Percentiles rank a stretch among this genome's conserved stretches.
Conservation (phyloP, 2,113 vertebrate genomes). For the Maccullochella peelii region DNA sequence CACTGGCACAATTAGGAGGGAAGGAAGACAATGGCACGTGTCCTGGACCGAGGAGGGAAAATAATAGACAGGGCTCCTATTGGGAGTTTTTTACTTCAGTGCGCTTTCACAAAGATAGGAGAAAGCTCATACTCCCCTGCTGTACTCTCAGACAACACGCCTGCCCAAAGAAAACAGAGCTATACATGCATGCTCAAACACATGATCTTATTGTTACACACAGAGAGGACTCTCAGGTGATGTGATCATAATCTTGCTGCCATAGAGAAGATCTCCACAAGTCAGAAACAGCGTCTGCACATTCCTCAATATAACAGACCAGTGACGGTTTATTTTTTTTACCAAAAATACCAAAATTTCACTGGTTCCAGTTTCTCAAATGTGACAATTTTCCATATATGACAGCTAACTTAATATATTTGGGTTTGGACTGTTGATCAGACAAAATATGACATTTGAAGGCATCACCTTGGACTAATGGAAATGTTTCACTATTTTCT, state of each 20-base stretch:
- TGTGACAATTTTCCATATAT: neutral
- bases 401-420: neutral
- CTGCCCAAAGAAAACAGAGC: constrained; percentile 29
- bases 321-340: neutral
- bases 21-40: constrained; percentile 62
- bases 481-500: neutral
- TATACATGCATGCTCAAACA: constrained; percentile 11
- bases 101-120: constrained; percentile 48
- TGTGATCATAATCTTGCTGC: constrained; percentile 3
- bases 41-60: constrained; percentile 41
- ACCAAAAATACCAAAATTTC: neutral
- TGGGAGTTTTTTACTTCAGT: constrained; percentile 59
- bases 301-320: neutral
- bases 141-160: constrained; percentile 24
- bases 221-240: constrained; percentile 22
- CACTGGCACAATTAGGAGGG: constrained; percentile 48
- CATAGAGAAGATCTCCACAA: neutral
- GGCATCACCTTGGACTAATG: too few species aligned
- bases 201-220: neutral
- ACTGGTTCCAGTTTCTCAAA: neutral
- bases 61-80: constrained; percentile 44
- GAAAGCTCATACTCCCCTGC: constrained; percentile 28
- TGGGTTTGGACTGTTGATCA: neutral
- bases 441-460: constrained; percentile 5
- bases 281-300: constrained; percentile 17